phyloP scores from a whole-genome alignment of 2,888 invertebrate species.

The Pterostichus madidus region DNA sequence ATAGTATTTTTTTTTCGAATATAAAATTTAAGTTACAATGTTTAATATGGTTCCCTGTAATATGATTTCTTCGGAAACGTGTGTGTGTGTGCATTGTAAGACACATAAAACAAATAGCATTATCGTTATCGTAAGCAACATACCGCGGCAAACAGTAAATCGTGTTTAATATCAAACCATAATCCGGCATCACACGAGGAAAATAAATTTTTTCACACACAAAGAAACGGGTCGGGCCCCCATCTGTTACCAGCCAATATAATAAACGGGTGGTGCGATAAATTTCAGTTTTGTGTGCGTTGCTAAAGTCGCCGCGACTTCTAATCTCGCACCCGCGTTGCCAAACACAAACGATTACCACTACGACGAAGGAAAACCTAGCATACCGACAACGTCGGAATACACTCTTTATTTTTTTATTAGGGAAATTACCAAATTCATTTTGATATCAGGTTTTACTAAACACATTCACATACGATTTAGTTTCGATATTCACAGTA shows the following conservation, averaged over 20 bases:
- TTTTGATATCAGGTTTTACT: no score
- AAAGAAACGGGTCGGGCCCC: conserved; percentile 45
- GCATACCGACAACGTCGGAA: no score
- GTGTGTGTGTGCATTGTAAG: background rate
- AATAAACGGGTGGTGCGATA: conserved; percentile 60
- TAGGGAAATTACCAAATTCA: no score
- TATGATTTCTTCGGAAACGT: no score
- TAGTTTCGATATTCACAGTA: no score
- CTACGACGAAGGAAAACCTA: no score
- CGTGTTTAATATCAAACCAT: conserved; percentile 65
- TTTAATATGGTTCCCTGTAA: no score
- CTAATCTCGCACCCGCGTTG: conserved; percentile 5
- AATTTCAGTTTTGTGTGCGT: conserved; percentile 64
- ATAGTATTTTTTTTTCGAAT: no score
- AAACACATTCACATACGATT: no score
- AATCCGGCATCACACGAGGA: conserved; percentile 62
- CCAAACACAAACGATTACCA: background rate
- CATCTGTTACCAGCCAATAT: conserved; percentile 67
- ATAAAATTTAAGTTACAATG: no score
- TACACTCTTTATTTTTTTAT: no score
- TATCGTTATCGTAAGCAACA: conserved; percentile 48
- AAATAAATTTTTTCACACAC: conserved; percentile 61
- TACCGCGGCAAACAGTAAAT: conserved; percentile 52
- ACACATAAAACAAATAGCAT: conserved; percentile 19
- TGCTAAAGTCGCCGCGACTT: conserved; percentile 49